Evolutionary conservation across 1,140 invertebrate species (phyloP), one percentile per base, ranked within the genome.

Genomic region (Rhopalosiphum padi): DNA sequence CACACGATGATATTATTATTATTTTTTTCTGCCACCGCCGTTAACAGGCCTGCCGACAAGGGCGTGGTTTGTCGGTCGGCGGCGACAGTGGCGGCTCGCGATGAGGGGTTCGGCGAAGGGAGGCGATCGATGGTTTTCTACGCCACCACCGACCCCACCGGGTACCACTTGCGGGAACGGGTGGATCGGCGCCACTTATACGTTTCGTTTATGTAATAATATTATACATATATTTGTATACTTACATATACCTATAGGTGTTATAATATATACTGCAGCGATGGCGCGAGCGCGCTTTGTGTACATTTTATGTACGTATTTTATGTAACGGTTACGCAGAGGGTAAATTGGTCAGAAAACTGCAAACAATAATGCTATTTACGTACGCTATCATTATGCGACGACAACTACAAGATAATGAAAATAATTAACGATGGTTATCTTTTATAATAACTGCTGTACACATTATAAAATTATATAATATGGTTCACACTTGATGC

Each of bases 91-190:
- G 77, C 18, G 43, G 90, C 30, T 7, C 41, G 30, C 2, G 88
- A 23, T 30, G 53, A 51, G 46, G 91, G 91, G 91, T 83, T 83
- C 91, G 46, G 37, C 68, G 77, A 60, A 41, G 53, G 90, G 90
- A 48, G 68, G 91, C 91, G 77, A 91, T 91, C 90, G 90, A 91
- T 91, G 90, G 90, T 53, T 88, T 88, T 88, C 87, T 88, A 41
- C 87, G 48, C 46, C 86, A 15, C 46, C 48, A 22, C 15, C 86
- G 46, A 88, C 43, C 83, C 37, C 23, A n/a, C 15, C 46, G 87
- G n/a, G 87, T 15, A 51, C 85, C 85, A 30, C 85, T 87, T 87
- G 0, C 85, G 35, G 77, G 18, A 83, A 89, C 46, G n/a, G 46
- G 35, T 37, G 48, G 46, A 51, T 53, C 85, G 25, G 87, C n/a